Evolutionary conservation across 2,113 vertebrate species (phyloP), one percentile per base, ranked within the genome.

Genomic region (Reinhardtius hippoglossoides): DNA sequence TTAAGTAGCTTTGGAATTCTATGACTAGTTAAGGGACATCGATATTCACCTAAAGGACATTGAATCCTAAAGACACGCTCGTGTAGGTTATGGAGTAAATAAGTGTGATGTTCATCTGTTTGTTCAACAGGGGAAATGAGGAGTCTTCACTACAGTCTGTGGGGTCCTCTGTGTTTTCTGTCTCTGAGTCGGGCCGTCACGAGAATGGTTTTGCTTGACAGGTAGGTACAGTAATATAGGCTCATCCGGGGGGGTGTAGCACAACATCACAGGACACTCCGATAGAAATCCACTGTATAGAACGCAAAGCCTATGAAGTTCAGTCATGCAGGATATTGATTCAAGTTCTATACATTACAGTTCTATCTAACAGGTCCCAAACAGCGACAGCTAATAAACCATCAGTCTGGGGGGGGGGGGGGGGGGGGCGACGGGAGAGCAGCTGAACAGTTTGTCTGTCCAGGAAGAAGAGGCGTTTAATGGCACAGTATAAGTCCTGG

Each of bases 211-310:
- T 82, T 74, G 65, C 71, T 86, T 75, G 68, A 80, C 78, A 87
- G 78, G 76, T 79, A 80, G 77, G 26, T 81, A 85, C 67, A 87
- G 82, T 52, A 27, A 76, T 71, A 83, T 56, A 69, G 78, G 71
- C 69, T 84, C 66, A 26, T 84, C 48, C 40, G 12, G 40, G 40
- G 37, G 9, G 9, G 37, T 65, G 73, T 57, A 73, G 72, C 82
- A 84, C 84, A 67, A 85, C 71, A 85, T 77, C 68, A 85, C 84
- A 87, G 78, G 89, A 71, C 86, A 74, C 80, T 78, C 81, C 24
- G 88, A 91, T 90, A 89, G 91, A 91, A 91, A 82, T 89, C 81
- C 88, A 90, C 80, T 90, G 91, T 92, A 89, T 92, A 90, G 91
- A 92, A 92, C 88, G 83, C 76, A 83, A 75, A 80, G 81, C 81